Base-by-base conservation (phyloP, 2,888 invertebrate species). In the Trachelus troglodyta region DNA sequence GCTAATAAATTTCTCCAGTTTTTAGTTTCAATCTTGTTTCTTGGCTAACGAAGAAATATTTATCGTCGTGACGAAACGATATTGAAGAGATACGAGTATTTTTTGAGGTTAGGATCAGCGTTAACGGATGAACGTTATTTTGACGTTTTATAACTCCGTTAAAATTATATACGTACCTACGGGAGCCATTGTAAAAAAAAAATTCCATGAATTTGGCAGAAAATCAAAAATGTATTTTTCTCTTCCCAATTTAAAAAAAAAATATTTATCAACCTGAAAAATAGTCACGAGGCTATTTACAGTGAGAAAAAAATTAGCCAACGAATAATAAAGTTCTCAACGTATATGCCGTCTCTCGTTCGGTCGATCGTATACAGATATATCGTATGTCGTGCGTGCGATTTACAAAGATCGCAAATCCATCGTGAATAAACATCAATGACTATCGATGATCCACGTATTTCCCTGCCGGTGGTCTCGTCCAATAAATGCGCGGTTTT, bases 401-500 rank as follows among this genome's bases (percentile, higher is more conserved):
- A 15, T 23, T 23, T 23, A 56, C 23, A 56, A 56, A 56, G 9
- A 9, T 23, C 23, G 9, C 23, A 6, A 56, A 56, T 56, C 23
- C 9, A 23, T 56, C 56, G 23, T 23, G 56, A 56, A 23, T 2
- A 23, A 56, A 23, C 56, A 23, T 56, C 56, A 56, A 23, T 56
- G 56, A 56, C 56, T 23, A 56, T 71, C 71, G 71, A 71, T 71
- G 74, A 37, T 35, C 74, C 71, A 11, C 71, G 30, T 30, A 6
- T 9, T 31, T 12, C 31, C 31, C 30, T 74, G 34, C 35, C 74
- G 33, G 37, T 33, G 74, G 34, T 37, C 74, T 74, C 30, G 23
- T 74, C 35, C 34, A 37, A n/a, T 74, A 35, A 34, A 71, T 71
- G 23, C 71, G 71, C 71, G 74, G 78, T 78, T 87, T 87, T 86